Evolutionary conservation across 1,140 invertebrate species (phyloP).

Genomic region (Caenorhabditis tropicalis): DNA sequence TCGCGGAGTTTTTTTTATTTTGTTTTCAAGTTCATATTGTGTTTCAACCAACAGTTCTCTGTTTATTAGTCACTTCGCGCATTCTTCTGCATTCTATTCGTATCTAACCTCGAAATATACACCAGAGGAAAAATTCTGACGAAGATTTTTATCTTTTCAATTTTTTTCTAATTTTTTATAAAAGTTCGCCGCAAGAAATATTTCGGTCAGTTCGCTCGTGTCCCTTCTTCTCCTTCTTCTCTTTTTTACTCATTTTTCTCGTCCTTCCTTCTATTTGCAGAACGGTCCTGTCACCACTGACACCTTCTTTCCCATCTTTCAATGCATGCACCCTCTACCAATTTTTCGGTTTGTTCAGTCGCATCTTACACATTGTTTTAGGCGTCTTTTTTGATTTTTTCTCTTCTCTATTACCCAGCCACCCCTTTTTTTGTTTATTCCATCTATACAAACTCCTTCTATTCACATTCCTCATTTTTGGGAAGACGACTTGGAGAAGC

Average conservation of each 20-base stretch:
- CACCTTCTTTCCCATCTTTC: constrained; percentile 2
- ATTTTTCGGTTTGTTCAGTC: neutral
- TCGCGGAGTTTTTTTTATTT: neutral
- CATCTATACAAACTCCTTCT: constrained; percentile 3
- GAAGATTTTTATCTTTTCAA: neutral
- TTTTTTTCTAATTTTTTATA: neutral
- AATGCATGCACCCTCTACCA: neutral
- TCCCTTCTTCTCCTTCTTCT: neutral
- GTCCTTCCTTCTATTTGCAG: neutral
- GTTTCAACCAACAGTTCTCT: neutral
- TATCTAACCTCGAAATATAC: neutral
- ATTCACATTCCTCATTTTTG: neutral
- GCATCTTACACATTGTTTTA: constrained; percentile 6
- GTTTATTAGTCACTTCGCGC: neutral
- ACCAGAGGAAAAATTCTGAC: neutral
- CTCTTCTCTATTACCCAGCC: neutral
- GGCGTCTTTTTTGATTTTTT: neutral
- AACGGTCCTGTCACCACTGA: constrained; percentile 26
- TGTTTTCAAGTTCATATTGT: neutral
- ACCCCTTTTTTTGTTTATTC: constrained; percentile 16
- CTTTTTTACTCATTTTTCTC: neutral
- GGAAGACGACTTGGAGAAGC: neutral
- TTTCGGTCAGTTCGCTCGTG: neutral
- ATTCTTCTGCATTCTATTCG: neutral
- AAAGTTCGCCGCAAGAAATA: neutral